phyloP scores from a whole-genome alignment of 2,113 vertebrate genomes.

The Hylia prasina region DNA sequence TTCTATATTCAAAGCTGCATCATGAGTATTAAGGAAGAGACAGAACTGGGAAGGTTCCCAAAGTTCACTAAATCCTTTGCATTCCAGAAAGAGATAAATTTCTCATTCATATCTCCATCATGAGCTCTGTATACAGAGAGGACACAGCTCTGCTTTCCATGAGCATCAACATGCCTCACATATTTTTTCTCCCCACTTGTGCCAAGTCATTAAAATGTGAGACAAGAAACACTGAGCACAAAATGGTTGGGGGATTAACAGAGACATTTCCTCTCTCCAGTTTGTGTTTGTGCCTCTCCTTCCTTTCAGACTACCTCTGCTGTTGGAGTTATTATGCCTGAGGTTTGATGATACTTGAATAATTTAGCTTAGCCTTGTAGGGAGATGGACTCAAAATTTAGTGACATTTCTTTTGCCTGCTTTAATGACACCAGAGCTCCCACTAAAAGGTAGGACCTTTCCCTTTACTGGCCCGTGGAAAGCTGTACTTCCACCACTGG shows the following conservation, averaged over 20 bases:
- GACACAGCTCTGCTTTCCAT: background rate
- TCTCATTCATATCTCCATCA: background rate
- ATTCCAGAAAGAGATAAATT: slow-evolving; percentile 19
- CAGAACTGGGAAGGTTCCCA: background rate
- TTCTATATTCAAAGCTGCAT: background rate
- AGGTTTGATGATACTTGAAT: background rate
- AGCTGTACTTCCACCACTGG: background rate
- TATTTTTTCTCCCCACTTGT: slow-evolving; percentile 26
- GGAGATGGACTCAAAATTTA: background rate
- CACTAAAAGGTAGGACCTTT: background rate
- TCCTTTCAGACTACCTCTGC: background rate
- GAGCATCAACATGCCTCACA: background rate
- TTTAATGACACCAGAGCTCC: background rate
- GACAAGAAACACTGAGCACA: background rate
- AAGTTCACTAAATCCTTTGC: background rate
- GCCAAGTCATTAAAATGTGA: slow-evolving; percentile 17
- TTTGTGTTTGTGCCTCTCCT: background rate
- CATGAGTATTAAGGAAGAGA: background rate
- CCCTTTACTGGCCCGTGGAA: background rate
- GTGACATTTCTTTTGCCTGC: background rate
- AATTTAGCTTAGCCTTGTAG: background rate
- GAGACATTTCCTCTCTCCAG: background rate
- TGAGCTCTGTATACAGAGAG: background rate
- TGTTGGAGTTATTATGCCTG: background rate
- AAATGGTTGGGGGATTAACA: background rate